These are phyloP conservation scores for Sceloporus tristichus DNA, from an alignment of 2,113 vertebrate species.

Conservation along the genomic window DNA sequence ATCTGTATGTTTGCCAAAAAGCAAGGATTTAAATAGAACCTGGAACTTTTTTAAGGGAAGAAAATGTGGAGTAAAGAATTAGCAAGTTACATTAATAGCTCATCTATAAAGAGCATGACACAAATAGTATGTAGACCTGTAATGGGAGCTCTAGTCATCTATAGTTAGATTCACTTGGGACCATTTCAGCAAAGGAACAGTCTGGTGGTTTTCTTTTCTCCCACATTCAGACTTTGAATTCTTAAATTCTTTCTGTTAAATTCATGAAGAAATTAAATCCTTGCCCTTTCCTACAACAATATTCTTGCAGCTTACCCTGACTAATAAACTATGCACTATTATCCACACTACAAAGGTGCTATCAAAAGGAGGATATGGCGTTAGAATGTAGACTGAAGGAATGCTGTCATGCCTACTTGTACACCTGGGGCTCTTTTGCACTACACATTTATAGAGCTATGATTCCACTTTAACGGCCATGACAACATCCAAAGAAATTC, in stretches of 20 bases:
- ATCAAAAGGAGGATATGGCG: neutral
- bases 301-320: neutral
- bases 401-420: too few relatives aligned
- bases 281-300: neutral
- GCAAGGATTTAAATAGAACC: constrained; percentile 58
- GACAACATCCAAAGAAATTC: too few relatives aligned
- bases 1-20: constrained; percentile 67
- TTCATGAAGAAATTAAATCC: neutral
- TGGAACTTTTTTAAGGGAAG: constrained; percentile 58
- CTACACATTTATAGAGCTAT: too few relatives aligned
- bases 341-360: neutral
- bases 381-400: too few relatives aligned
- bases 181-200: neutral
- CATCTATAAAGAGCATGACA: accelerated
- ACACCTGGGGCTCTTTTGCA: too few relatives aligned
- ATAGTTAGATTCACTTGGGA: neutral
- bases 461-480: too few relatives aligned
- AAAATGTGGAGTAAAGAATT: neutral
- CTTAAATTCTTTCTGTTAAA: neutral
- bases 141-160: neutral
- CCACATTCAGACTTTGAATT: neutral
- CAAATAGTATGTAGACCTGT: neutral
- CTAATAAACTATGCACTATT: neutral
- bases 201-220: neutral
- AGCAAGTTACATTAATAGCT: neutral